phyloP scores from a whole-genome alignment of 2,888 invertebrate genomes.

The Drosophila atroscutellata region DNA sequence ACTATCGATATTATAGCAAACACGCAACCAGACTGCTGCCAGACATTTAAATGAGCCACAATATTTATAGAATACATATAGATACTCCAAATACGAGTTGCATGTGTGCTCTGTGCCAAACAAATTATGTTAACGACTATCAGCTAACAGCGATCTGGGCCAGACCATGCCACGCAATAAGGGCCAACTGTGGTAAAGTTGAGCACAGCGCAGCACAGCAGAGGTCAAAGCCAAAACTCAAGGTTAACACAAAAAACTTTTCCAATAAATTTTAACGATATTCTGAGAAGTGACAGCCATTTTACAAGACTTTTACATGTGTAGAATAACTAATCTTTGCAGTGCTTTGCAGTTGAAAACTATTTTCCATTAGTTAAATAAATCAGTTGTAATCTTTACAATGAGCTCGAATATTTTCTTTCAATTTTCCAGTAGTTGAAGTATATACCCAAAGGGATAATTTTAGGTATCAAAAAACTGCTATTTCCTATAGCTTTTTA shows the following conservation, averaged over 20 bases:
- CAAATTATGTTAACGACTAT: slow-evolving; percentile 46
- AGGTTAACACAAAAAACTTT: slow-evolving; percentile 36
- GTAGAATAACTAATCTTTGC: neutral
- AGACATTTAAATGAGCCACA: slow-evolving; percentile 70
- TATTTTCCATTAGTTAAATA: neutral
- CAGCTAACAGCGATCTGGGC: slow-evolving; percentile 31
- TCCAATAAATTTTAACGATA: neutral
- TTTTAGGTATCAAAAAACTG: neutral
- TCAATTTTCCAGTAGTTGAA: neutral
- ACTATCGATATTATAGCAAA: slow-evolving; percentile 20
- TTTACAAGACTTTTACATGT: neutral
- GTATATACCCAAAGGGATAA: neutral
- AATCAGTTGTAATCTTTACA: neutral
- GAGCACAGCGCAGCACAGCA: neutral
- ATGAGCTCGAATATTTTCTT: neutral
- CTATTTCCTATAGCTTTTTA: neutral
- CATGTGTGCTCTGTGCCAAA: slow-evolving; percentile 28
- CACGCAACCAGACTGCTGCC: slow-evolving; percentile 58
- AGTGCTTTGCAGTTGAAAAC: neutral
- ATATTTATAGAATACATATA: slow-evolving; percentile 66
- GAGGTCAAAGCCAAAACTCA: slow-evolving; percentile 26
- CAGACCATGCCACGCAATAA: slow-evolving; percentile 2
- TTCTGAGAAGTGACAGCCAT: neutral
- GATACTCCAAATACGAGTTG: slow-evolving; percentile 18
- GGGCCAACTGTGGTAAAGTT: slow-evolving; percentile 20